Evolutionary conservation across 2,888 invertebrate species (phyloP).

Genomic region (Cyrtodaria siliqua): DNA sequence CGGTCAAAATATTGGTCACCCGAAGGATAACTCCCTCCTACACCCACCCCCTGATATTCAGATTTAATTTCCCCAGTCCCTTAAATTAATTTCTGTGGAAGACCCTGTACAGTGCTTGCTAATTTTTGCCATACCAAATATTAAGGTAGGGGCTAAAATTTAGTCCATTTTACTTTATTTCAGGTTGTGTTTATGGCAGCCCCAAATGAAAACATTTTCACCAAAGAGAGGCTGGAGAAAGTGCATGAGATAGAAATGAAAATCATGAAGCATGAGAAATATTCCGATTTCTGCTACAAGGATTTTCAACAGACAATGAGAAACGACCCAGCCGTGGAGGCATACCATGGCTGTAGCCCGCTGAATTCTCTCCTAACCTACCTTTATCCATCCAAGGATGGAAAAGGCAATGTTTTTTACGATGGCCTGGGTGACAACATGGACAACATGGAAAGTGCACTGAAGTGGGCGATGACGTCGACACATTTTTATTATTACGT

Average conservation of each 20-base stretch:
- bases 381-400: constrained; percentile 79
- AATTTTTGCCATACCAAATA: no score
- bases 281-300: constrained; percentile 79
- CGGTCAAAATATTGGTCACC: no score
- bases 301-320: constrained; percentile 48
- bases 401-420: constrained; percentile 67
- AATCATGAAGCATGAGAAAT: constrained; percentile 74
- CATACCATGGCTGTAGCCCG: constrained; percentile 78
- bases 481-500: constrained; percentile 82
- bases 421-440: constrained; percentile 80
- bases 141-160: background rate
- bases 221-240: constrained; percentile 74
- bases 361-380: constrained; percentile 82
- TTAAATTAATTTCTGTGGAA: no score
- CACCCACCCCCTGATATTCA: no score
- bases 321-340: constrained; percentile 67
- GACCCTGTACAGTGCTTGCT: no score
- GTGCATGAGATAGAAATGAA: constrained; percentile 78
- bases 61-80: no score
- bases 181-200: constrained; percentile 78
- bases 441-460: constrained; percentile 77
- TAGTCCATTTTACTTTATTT: constrained; percentile 8
- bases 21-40: no score
- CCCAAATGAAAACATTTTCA: constrained; percentile 81
- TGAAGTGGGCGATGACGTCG: constrained; percentile 79